Evolutionary conservation across 2,888 invertebrate genomes (phyloP).

Genomic region (Tipula lateralis): DNA sequence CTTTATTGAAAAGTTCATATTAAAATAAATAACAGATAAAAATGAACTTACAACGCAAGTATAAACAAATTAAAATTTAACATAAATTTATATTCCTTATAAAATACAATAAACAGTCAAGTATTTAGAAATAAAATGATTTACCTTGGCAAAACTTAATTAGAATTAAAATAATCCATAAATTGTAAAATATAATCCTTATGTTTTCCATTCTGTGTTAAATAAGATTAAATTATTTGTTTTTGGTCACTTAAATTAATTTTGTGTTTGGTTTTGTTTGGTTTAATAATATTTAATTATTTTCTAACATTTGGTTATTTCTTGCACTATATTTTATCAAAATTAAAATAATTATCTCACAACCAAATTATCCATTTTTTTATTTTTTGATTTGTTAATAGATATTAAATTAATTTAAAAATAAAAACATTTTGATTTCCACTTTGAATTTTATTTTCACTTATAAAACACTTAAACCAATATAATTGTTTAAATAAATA

Average conservation of each 20-base stretch:
- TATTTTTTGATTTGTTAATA: not conserved
- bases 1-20: too few species aligned
- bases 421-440: not conserved
- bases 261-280: not conserved
- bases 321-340: not conserved
- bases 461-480: not conserved
- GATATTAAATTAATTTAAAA: not conserved
- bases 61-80: not conserved
- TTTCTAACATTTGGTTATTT: not conserved
- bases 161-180: not conserved
- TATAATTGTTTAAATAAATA: not conserved
- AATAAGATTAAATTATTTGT: not conserved
- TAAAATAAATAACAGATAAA: too few species aligned
- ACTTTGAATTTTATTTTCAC: not conserved
- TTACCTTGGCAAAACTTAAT: not conserved
- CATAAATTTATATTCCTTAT: not conserved
- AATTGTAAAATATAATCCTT: slow-evolving; percentile 6
- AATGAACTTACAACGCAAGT: too few species aligned
- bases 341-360: not conserved
- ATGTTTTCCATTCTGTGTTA: not conserved
- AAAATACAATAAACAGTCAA: not conserved
- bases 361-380: not conserved
- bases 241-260: not conserved
- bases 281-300: not conserved
- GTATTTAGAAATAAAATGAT: not conserved